phyloP scores from a whole-genome alignment of 2,113 vertebrate species.

The Etia nguti region DNA sequence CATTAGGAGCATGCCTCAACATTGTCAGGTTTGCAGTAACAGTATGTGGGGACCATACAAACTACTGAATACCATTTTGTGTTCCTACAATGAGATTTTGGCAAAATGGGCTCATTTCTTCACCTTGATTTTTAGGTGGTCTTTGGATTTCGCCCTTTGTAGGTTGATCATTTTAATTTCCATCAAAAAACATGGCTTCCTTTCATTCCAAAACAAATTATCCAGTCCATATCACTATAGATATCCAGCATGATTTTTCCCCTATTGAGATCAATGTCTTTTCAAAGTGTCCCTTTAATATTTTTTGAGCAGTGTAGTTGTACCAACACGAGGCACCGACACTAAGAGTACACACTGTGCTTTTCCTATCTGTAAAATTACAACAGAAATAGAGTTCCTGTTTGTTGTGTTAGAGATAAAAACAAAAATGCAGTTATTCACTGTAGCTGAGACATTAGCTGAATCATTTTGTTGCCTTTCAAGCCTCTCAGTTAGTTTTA shows the following conservation, averaged over 20 bases:
- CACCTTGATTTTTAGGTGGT: background rate
- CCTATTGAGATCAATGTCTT: background rate
- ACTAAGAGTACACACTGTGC: background rate
- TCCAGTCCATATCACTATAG: background rate
- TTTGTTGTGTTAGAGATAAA: background rate
- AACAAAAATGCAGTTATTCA: background rate
- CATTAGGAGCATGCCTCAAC: background rate
- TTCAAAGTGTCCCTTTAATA: background rate
- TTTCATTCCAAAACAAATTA: background rate
- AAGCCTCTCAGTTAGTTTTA: background rate
- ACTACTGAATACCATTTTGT: background rate
- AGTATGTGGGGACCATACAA: background rate
- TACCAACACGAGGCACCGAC: background rate
- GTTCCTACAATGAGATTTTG: background rate
- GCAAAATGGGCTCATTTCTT: background rate
- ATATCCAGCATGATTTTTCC: background rate
- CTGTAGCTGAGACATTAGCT: background rate
- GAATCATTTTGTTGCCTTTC: background rate
- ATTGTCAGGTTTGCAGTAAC: background rate
- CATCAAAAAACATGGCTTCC: accelerated
- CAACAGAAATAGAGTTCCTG: background rate
- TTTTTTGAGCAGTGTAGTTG: background rate
- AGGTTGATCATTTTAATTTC: background rate
- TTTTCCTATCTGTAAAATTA: background rate
- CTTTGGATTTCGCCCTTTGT: background rate